A percentile compares a stretch with the other conserved stretches of the same genome.
Evolutionary conservation across 2,113 vertebrate species (phyloP).

Genomic region (Toxotes chatareus): DNA sequence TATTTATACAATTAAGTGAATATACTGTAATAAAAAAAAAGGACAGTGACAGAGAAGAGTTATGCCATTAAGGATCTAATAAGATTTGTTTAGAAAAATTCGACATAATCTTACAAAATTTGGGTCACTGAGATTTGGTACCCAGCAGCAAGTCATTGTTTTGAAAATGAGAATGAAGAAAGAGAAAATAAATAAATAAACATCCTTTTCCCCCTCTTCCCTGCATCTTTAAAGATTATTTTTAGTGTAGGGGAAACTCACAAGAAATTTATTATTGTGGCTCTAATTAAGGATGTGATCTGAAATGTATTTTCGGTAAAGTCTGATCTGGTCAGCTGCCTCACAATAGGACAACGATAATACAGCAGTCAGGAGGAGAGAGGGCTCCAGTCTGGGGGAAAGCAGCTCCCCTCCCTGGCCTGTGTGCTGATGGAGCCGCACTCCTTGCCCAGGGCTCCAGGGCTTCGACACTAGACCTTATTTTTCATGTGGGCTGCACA

Average conservation of each 20-base stretch:
- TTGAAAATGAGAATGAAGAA: slow-evolving; percentile 59
- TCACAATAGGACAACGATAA: slow-evolving; percentile 74
- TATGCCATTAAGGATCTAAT: slow-evolving; percentile 40
- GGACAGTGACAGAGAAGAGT: slow-evolving; percentile 46
- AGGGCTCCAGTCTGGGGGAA: slow-evolving; percentile 72
- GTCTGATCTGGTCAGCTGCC: slow-evolving; percentile 74
- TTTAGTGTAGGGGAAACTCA: slow-evolving; percentile 46
- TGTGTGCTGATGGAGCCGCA: slow-evolving; percentile 74
- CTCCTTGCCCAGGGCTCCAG: slow-evolving; percentile 81
- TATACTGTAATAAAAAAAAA: slow-evolving; percentile 49
- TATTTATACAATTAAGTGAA: slow-evolving; percentile 72
- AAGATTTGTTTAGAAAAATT: slow-evolving; percentile 78
- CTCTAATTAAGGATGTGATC: slow-evolving; percentile 78
- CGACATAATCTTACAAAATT: slow-evolving; percentile 78
- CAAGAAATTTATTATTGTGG: slow-evolving; percentile 62
- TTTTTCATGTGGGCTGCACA: slow-evolving; percentile 83
- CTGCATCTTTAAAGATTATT: slow-evolving; percentile 69
- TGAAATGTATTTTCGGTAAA: slow-evolving; percentile 68
- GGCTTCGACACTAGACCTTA: slow-evolving; percentile 80
- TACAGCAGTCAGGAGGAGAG: slow-evolving; percentile 63
- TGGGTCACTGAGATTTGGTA: slow-evolving; percentile 73
- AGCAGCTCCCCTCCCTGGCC: slow-evolving; percentile 69
- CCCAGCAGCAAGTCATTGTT: slow-evolving; percentile 66
- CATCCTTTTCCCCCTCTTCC: slow-evolving; percentile 7
- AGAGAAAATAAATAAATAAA: slow-evolving; percentile 59